Conservation (phyloP, 2,888 invertebrate species). For the Brachypalpus laphriformis region DNA sequence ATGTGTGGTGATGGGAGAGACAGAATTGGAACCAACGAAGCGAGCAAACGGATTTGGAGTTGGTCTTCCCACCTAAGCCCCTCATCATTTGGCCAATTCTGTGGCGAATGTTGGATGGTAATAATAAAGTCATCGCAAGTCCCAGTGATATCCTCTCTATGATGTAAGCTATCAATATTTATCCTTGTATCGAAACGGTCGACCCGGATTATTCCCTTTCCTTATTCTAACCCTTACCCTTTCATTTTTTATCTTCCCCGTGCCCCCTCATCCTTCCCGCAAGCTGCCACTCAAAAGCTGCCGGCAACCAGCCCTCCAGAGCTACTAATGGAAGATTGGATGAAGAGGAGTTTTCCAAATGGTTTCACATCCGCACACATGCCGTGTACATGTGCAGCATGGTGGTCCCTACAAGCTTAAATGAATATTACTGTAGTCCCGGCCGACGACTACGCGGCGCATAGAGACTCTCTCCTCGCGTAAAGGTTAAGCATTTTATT, state of each 20-base stretch:
- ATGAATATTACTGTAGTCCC: slow-evolving; percentile 35
- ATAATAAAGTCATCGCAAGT: slow-evolving; percentile 73
- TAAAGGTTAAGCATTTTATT: slow-evolving; percentile 48
- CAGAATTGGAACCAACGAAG: slow-evolving; percentile 31
- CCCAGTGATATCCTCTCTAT: slow-evolving; percentile 70
- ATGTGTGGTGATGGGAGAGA: neutral
- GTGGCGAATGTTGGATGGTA: slow-evolving; percentile 72
- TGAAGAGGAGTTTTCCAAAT: slow-evolving; percentile 72
- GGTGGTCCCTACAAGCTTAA: slow-evolving; percentile 27
- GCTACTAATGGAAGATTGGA: slow-evolving; percentile 69
- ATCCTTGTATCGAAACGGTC: slow-evolving; percentile 71
- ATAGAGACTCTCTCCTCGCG: slow-evolving; percentile 12
- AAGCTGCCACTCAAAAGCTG: slow-evolving; percentile 28
- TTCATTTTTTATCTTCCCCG: slow-evolving; percentile 11
- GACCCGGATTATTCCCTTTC: slow-evolving; percentile 53
- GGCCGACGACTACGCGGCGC: neutral
- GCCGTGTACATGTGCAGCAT: slow-evolving; percentile 3
- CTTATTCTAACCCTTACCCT: slow-evolving; percentile 4
- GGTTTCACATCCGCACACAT: slow-evolving; percentile 68
- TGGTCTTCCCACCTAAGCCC: slow-evolving; percentile 42
- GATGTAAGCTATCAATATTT: slow-evolving; percentile 74
- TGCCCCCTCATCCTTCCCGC: neutral
- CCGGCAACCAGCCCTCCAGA: slow-evolving; percentile 8
- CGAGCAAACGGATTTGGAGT: slow-evolving; percentile 67
- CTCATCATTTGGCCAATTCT: slow-evolving; percentile 66